These are phyloP conservation scores for Sparus aurata DNA, from an alignment of 2,797 vertebrate genomes.

Conservation along the genomic window DNA sequence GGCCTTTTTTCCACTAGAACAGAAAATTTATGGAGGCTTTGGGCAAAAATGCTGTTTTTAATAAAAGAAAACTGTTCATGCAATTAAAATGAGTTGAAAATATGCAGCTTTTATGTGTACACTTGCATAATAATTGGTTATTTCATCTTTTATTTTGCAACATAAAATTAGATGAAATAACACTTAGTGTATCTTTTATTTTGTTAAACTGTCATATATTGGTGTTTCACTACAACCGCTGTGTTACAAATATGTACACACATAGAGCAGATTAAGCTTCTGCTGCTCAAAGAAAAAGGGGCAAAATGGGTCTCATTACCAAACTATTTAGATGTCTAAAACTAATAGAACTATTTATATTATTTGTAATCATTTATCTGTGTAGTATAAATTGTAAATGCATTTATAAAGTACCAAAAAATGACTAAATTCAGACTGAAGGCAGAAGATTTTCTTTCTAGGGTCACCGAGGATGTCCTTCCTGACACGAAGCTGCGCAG, in stretches of 20 bases:
- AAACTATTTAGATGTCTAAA: not conserved
- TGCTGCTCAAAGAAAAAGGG: not conserved
- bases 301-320: slow-evolving; percentile 2
- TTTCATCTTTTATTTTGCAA: slow-evolving; percentile 16
- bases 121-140: slow-evolving; percentile 20
- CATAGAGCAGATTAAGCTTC: not conserved
- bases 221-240: not conserved
- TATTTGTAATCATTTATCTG: not conserved
- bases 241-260: not conserved
- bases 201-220: slow-evolving; percentile 10
- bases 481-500: slow-evolving; percentile 45
- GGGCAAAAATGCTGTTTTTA: not conserved
- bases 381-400: too few species aligned
- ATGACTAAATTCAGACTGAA: not conserved
- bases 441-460: slow-evolving; percentile 14
- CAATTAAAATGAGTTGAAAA: slow-evolving; percentile 22
- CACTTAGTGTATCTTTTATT: slow-evolving; percentile 1
- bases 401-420: not conserved
- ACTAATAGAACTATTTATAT: not conserved
- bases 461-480: slow-evolving; percentile 36
- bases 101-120: slow-evolving; percentile 23
- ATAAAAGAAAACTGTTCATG: slow-evolving; percentile 5
- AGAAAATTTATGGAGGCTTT: slow-evolving; percentile 31
- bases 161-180: slow-evolving; percentile 1
- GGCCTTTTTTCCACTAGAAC: not conserved